Base-by-base conservation (phyloP, 2,797 vertebrate genomes). In the Paratrypauchen microcephalus region DNA sequence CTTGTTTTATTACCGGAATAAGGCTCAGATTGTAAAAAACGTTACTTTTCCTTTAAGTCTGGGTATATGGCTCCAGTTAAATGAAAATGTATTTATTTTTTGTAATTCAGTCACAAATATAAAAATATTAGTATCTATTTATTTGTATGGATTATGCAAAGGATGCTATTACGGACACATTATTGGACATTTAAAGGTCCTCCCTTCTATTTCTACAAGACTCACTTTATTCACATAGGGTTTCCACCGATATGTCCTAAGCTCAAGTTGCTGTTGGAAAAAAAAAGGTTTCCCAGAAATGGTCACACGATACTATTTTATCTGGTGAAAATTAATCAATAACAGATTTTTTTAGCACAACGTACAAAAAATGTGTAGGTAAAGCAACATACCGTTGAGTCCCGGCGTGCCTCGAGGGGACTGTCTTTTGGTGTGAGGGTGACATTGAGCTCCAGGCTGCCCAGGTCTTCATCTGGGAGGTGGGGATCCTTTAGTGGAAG, bases 401-500 rank as follows among this genome's bases (percentile, higher is more conserved):
- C 95, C 66, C 74, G 90, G 4, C 88, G 87, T 16, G 95, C 94
- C 67, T 92, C 89, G 0, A 86, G 0, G 1, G 89, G 87, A 65
- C 88, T 88, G 74, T 94, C 91, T 89, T 94, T 96, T 2, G 94
- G 94, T 8, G 88, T 87, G 70, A 98, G 86, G 15, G 90, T 81
- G 61, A 96, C 90, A 0, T 86, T 82, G 41, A 98, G 85, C 62
- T 96, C 90, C 88, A 98, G 92, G 19, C 77, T 88, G 69, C 97
- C 97, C 80, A 98, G 91, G 69, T 96, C 93, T 88, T 96, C 91
- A 18, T 95, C 93, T 0, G 94, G 94, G 74, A 93, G 92, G 52
- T 93, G 96, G n/a, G 94, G 88, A 77, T 98, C 97, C 79, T 93
- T 95, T 86, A 98, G 90, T 58, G 86, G 86, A 83, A 98, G 87